Evolutionary conservation across 2,113 vertebrate species (phyloP), one percentile per base, ranked within the genome.

Genomic region (Oreochromis tanganicae): DNA sequence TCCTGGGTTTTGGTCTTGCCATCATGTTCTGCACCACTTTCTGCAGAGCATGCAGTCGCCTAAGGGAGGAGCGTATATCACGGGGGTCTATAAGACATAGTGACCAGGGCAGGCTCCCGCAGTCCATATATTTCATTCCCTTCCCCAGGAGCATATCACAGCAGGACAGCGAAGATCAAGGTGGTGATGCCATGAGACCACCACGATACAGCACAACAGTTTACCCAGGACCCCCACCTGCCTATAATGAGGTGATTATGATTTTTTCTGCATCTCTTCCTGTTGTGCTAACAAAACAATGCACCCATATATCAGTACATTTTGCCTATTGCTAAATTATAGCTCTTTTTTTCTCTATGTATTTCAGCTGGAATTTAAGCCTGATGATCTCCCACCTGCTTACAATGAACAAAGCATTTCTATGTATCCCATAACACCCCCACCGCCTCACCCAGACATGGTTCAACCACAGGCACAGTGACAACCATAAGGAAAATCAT

Each of bases 61-160:
- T 91, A 0, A 82, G 94, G 13, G 87, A 91, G 57, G 87, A 88
- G 52, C 87, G 36, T 59, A 68, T 91, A 1, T 85, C 91, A 32
- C 66, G 85, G 78, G 86, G 94, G 59, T 38, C 9, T 4, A 17
- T 9, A 83, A 56, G 81, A 32, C 85, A 63, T 34, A 68, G 19
- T 0, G 90, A 93, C n/a, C 83, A 79, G 3, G 78, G 80, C 0
- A 17, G 43, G 0, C 81, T 24, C 4, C 50, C 59, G 1, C 78
- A 56, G 5, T 46, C 94, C 2, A 91, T 96, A 29, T 96, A 87
- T 57, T 88, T 94, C 87, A 96, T 96, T 81, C 95, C 94, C 43
- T 95, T 94, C 80, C 94, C 85, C 2, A 4, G 90, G 34, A 81
- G 21, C n/a, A 5, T 68, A 10, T 87, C 93, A 4, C 90, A 19